phyloP scores from a whole-genome alignment of 1,140 invertebrate species.

The Psilanteris sp. region DNA sequence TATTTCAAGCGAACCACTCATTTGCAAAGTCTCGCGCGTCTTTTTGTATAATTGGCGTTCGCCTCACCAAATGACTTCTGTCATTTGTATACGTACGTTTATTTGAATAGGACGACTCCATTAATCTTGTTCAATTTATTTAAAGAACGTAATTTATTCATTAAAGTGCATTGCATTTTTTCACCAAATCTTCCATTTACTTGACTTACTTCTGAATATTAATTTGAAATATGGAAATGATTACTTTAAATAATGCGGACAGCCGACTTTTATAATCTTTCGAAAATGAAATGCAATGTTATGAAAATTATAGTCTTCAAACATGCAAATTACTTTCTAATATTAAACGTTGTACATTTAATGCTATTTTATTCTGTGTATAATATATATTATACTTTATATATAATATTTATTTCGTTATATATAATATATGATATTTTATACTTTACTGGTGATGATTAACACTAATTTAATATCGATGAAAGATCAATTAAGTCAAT shows the following conservation, averaged over 20 bases:
- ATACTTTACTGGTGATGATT: too few relatives aligned
- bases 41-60: conserved; percentile 61
- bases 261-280: conserved; percentile 2
- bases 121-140: conserved; percentile 49
- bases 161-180: conserved; percentile 42
- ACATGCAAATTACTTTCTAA: neutral
- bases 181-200: conserved; percentile 28
- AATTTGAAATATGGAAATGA: conserved; percentile 16
- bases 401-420: too few relatives aligned
- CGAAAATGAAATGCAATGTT: neutral
- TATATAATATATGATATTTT: too few relatives aligned
- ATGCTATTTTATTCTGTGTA: too few relatives aligned
- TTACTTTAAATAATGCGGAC: conserved; percentile 5
- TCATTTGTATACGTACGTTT: conserved; percentile 51
- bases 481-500: too few relatives aligned
- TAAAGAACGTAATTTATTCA: conserved; percentile 43
- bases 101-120: conserved; percentile 39
- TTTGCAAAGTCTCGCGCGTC: conserved; percentile 50
- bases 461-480: too few relatives aligned
- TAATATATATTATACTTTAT: too few relatives aligned
- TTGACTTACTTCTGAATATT: conserved; percentile 26
- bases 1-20: conserved; percentile 59
- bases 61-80: conserved; percentile 53
- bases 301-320: neutral
- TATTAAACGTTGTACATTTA: too few relatives aligned